Percentiles rank a stretch among this genome's conserved stretches.
These are phyloP conservation scores for Tenthredo mesomela DNA, from an alignment of 2,888 invertebrate genomes.

Conservation along the genomic window DNA sequence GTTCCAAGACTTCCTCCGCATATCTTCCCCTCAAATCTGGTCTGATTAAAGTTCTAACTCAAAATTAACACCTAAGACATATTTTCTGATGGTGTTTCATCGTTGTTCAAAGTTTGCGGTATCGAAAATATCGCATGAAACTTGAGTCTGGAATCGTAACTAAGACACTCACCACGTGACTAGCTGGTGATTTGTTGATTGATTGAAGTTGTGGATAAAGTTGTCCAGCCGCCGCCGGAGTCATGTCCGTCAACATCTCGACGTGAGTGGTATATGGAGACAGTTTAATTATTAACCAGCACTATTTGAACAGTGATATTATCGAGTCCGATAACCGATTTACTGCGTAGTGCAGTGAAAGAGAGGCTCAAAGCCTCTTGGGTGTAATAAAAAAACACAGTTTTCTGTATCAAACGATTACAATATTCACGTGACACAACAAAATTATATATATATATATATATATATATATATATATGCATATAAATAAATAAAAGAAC, in stretches of 20 bases:
- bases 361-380: neutral
- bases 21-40: neutral
- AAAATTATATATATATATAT: neutral
- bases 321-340: neutral
- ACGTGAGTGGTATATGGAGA: conserved; percentile 36
- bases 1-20: neutral
- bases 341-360: neutral
- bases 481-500: neutral
- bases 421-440: conserved; percentile 21
- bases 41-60: neutral
- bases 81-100: no score
- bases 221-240: conserved; percentile 77
- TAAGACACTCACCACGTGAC: conserved; percentile 76
- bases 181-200: conserved; percentile 75
- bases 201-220: conserved; percentile 77
- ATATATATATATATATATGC: neutral
- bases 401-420: no score
- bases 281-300: conserved; percentile 15
- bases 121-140: neutral
- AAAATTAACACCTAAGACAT: no score
- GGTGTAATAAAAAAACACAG: neutral
- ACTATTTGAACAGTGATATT: neutral
- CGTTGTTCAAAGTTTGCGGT: no score
- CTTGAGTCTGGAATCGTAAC: neutral
- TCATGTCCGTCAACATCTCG: conserved; percentile 77